Conservation (phyloP, 2,888 invertebrate genomes). For the Agrenia bidenticulata region DNA sequence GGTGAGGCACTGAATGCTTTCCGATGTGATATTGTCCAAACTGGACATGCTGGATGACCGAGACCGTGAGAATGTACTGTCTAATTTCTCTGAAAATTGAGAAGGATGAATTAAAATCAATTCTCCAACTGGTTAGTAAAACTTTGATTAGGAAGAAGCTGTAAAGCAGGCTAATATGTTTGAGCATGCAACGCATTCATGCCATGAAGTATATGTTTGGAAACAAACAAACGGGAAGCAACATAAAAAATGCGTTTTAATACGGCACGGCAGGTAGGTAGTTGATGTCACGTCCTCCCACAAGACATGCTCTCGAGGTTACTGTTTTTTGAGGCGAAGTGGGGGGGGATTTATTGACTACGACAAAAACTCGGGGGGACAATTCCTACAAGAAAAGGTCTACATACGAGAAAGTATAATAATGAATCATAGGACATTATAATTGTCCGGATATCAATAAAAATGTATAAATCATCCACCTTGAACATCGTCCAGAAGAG, state of each 20-base stretch:
- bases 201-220: constrained; percentile 1
- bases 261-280: constrained; percentile 26
- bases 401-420: too few relatives aligned
- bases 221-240: constrained; percentile 4
- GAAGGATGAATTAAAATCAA: not conserved
- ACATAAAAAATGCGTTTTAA: constrained; percentile 4
- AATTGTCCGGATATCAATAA: too few relatives aligned
- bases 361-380: too few relatives aligned
- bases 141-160: too few relatives aligned
- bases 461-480: too few relatives aligned
- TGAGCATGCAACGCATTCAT: constrained; percentile 15
- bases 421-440: too few relatives aligned
- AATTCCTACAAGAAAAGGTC: constrained; percentile 1
- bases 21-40: constrained; percentile 93
- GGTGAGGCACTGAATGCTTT: constrained; percentile 92
- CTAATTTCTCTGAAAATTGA: constrained; percentile 77
- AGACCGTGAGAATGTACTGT: constrained; percentile 93
- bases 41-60: constrained; percentile 97
- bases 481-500: too few relatives aligned
- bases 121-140: not conserved
- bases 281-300: constrained; percentile 52
- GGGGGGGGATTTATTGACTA: too few relatives aligned
- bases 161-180: constrained; percentile 14
- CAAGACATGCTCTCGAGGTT: constrained; percentile 28
- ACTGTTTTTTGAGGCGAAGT: too few relatives aligned